These are phyloP conservation scores for Pitta sordida DNA, from an alignment of 2,113 vertebrate species.

Conservation along the genomic window DNA sequence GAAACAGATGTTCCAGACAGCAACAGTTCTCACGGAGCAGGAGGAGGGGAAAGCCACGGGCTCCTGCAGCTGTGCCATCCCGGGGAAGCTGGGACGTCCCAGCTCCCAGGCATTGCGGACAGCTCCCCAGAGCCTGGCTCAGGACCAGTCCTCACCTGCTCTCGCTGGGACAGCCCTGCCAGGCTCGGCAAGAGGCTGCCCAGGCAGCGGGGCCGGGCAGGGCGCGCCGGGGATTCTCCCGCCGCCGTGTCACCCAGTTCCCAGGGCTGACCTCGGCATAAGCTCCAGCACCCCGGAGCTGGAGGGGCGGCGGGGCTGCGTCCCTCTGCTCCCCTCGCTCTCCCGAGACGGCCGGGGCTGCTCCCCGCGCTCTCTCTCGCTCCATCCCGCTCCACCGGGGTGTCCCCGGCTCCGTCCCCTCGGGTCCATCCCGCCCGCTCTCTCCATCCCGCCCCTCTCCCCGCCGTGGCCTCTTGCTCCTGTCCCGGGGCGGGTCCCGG, in stretches of 20 bases:
- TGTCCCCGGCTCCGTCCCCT: no score
- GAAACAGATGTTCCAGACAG: background rate
- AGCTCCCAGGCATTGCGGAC: background rate
- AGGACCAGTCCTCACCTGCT: background rate
- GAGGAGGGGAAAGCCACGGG: rapidly evolving
- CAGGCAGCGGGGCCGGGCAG: background rate
- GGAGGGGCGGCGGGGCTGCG: background rate
- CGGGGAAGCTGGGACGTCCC: background rate
- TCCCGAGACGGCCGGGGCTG: no score
- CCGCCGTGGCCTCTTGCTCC: background rate
- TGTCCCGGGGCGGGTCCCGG: background rate
- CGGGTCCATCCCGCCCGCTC: background rate
- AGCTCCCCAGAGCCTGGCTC: background rate
- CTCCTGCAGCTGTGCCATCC: background rate
- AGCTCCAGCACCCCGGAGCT: background rate
- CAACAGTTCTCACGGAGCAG: background rate
- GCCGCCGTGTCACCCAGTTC: background rate
- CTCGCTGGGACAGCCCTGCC: background rate
- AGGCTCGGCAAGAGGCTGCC: background rate
- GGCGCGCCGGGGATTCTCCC: background rate
- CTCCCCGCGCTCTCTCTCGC: background rate
- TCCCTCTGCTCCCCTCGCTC: background rate
- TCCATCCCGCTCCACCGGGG: background rate
- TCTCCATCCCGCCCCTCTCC: background rate
- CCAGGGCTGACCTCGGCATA: background rate